Percentiles rank a stretch among this genome's conserved stretches.
These are phyloP conservation scores for Ctenochaetus hawaiiensis DNA, from an alignment of 2,797 vertebrate species.

Conservation along the genomic window DNA sequence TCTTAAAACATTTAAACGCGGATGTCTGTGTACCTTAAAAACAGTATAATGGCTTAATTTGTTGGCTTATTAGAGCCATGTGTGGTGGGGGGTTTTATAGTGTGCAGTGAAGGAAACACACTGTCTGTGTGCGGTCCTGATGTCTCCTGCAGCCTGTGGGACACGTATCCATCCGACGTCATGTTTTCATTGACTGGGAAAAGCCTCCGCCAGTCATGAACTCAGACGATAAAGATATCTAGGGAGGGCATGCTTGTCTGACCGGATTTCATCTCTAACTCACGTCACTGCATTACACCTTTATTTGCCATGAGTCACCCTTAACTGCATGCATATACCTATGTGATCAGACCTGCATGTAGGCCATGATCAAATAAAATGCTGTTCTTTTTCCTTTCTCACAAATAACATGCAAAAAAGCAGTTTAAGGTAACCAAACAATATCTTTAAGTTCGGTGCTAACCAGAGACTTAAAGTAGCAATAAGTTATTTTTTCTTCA, in stretches of 20 bases:
- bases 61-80: constrained; percentile 88
- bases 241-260: constrained; percentile 52
- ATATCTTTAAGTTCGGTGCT: background rate
- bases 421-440: background rate
- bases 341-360: constrained; percentile 39
- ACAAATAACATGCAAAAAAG: too few species aligned
- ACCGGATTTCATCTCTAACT: constrained; percentile 48
- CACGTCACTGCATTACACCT: constrained; percentile 52
- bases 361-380: constrained; percentile 28
- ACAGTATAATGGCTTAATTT: constrained; percentile 86
- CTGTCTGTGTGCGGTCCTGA: constrained; percentile 86
- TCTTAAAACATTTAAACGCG: constrained; percentile 87
- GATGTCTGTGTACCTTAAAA: constrained; percentile 88
- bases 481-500: constrained; percentile 3
- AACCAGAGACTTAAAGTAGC: background rate
- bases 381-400: too few species aligned
- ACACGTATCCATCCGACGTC: constrained; percentile 72
- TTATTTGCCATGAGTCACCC: constrained; percentile 47
- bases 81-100: constrained; percentile 82
- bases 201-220: constrained; percentile 60
- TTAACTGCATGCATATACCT: constrained; percentile 64
- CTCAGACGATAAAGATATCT: constrained; percentile 41
- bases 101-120: constrained; percentile 77
- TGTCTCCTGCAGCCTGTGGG: constrained; percentile 81
- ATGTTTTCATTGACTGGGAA: constrained; percentile 77